phyloP scores from a whole-genome alignment of 2,797 vertebrate genomes.

The Petrocephalus schoutedeni region DNA sequence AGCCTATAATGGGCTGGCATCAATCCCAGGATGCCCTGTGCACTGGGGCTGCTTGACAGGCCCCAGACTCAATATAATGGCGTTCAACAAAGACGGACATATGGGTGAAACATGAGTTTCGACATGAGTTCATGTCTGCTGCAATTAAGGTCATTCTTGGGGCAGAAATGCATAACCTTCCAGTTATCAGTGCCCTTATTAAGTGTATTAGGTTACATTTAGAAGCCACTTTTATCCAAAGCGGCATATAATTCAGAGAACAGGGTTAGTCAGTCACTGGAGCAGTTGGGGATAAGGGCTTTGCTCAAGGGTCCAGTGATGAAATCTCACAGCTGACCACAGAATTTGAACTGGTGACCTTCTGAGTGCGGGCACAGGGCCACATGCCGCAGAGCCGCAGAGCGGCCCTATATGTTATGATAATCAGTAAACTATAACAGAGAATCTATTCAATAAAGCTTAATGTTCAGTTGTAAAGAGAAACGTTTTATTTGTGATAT shows the following conservation, averaged over 20 bases:
- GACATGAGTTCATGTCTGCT: background rate
- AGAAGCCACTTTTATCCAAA: background rate
- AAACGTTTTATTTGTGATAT: background rate
- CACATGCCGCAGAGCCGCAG: background rate
- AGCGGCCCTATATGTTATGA: background rate
- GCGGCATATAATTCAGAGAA: background rate
- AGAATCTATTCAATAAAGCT: background rate
- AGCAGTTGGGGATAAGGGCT: background rate
- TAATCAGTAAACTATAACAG: background rate
- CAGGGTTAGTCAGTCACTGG: background rate
- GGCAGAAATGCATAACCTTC: background rate
- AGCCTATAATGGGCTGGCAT: background rate
- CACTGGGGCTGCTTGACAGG: background rate
- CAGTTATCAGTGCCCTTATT: background rate
- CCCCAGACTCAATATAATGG: background rate
- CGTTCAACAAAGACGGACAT: background rate
- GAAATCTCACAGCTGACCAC: background rate
- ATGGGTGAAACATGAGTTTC: background rate
- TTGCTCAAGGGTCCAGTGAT: background rate
- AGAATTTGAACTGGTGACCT: background rate
- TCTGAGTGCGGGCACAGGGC: background rate
- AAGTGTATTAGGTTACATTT: background rate
- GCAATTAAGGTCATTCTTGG: background rate
- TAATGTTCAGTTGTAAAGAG: conserved; percentile 1
- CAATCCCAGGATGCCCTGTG: background rate